Evolutionary conservation across 2,888 invertebrate genomes (phyloP).

Genomic region (Julus scandinavius): DNA sequence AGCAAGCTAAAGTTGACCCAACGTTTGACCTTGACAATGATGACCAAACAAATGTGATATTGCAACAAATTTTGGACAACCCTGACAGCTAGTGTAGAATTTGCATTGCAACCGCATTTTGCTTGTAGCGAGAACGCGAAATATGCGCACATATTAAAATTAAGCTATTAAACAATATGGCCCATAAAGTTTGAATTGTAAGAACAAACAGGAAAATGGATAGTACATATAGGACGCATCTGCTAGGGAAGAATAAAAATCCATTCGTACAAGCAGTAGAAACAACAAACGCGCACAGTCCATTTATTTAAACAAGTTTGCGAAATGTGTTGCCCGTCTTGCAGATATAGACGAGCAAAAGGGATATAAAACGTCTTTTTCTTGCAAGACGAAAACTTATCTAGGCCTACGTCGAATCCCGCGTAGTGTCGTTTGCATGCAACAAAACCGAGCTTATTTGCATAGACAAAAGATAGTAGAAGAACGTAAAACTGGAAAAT

Average conservation of each 20-base stretch:
- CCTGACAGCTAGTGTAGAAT: no score
- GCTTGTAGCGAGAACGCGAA: neutral
- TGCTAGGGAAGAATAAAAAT: conserved; percentile 3
- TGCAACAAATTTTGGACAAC: neutral
- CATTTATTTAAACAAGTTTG: conserved; percentile 18
- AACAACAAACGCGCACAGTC: neutral
- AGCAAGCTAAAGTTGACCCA: no score
- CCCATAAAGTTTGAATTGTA: neutral
- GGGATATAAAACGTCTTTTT: neutral
- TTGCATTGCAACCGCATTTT: neutral
- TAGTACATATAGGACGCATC: neutral
- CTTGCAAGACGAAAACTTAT: neutral
- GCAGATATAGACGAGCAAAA: neutral
- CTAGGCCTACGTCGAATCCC: neutral
- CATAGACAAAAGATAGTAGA: conserved; percentile 2
- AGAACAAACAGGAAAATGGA: conserved; percentile 15
- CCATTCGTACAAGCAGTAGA: neutral
- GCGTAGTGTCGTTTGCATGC: neutral
- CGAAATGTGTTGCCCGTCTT: neutral
- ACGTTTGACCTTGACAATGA: no score
- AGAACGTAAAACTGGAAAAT: neutral
- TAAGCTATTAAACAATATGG: conserved; percentile 11
- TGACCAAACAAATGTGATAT: neutral
- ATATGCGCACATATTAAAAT: neutral
- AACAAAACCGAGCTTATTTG: neutral